phyloP scores from a whole-genome alignment of 37 sponge, comb jelly and placozoan species.

The Crambe crambe region DNA sequence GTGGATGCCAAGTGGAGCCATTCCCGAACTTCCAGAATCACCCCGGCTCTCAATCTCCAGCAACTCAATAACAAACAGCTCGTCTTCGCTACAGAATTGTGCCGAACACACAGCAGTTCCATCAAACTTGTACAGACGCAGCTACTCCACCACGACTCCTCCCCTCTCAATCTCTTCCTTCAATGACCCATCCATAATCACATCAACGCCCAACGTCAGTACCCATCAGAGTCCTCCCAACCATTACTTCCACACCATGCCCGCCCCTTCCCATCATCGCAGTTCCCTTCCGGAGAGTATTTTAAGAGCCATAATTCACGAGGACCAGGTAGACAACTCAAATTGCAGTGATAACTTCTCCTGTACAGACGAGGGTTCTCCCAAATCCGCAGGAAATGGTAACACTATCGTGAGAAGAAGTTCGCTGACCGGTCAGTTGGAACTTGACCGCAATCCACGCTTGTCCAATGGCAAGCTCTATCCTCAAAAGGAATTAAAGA shows the following conservation, averaged over 20 bases:
- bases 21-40: neutral
- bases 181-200: no score
- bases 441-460: slow-evolving; percentile 12
- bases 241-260: neutral
- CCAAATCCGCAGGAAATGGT: neutral
- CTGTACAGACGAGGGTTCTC: neutral
- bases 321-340: neutral
- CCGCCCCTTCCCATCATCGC: neutral
- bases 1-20: neutral
- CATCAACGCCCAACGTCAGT: neutral
- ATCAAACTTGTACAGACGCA: neutral
- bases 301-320: neutral
- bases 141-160: neutral
- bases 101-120: neutral
- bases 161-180: neutral
- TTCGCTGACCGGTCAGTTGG: slow-evolving; percentile 50
- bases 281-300: neutral
- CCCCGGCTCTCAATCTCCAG: no score
- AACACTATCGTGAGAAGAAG: slow-evolving; percentile 31
- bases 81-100: neutral
- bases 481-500: neutral
- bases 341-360: neutral
- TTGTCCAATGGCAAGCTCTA: neutral
- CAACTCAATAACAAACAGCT: neutral
- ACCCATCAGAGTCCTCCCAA: neutral